These are phyloP conservation scores for Kryptopterus vitreolus DNA, from an alignment of 2,797 vertebrate genomes.

Conservation along the genomic window DNA sequence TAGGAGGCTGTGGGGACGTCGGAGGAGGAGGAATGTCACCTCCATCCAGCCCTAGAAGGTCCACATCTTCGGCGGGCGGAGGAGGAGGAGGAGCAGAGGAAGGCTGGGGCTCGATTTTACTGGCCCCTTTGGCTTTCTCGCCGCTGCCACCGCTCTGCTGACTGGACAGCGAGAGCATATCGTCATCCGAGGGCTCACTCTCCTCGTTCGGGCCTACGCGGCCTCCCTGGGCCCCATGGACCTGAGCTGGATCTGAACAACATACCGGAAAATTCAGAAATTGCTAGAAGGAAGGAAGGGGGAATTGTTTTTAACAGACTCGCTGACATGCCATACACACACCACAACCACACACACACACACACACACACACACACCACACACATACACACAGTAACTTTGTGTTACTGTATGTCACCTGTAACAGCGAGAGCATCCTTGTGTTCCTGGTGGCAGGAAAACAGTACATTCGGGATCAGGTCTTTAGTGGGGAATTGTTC, in stretches of 20 bases:
- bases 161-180: constrained; percentile 95
- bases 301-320: neutral
- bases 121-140: constrained; percentile 68
- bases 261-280: constrained; percentile 1
- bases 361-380: too few relatives aligned
- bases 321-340: neutral
- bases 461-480: constrained; percentile 88
- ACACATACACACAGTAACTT: too few relatives aligned
- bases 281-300: neutral
- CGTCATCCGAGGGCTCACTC: constrained; percentile 95
- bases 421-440: constrained; percentile 88
- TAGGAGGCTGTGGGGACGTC: constrained; percentile 73
- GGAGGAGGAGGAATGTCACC: constrained; percentile 72
- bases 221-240: constrained; percentile 79
- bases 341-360: too few relatives aligned
- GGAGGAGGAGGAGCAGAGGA: constrained; percentile 59
- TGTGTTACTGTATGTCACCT: constrained; percentile 67
- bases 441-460: constrained; percentile 94
- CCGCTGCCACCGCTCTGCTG: constrained; percentile 84
- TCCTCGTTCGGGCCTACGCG: constrained; percentile 86
- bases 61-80: constrained; percentile 79
- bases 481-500: constrained; percentile 96
- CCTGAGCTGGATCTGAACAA: constrained; percentile 75
- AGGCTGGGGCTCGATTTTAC: constrained; percentile 70
- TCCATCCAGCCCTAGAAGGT: constrained; percentile 88